Evolutionary conservation across 2,113 vertebrate species (phyloP).

Genomic region (Aptenodytes patagonicus): DNA sequence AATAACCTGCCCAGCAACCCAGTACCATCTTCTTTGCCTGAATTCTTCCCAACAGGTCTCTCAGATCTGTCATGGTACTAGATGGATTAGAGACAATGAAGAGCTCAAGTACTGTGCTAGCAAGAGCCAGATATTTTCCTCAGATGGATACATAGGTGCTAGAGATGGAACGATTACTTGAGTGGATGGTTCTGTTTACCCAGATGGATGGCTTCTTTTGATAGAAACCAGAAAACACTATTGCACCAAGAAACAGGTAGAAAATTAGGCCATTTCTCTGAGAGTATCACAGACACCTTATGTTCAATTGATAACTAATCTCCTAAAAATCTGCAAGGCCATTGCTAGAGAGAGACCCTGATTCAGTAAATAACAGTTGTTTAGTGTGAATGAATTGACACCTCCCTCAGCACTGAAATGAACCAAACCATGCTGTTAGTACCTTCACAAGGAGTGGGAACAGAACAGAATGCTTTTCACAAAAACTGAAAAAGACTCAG

Average conservation of each 20-base stretch:
- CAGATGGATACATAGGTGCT: neutral
- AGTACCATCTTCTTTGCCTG: neutral
- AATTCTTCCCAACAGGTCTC: neutral
- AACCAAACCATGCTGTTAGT: neutral
- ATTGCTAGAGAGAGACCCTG: neutral
- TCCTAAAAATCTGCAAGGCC: neutral
- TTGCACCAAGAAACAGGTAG: neutral
- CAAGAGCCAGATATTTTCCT: neutral
- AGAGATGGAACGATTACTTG: neutral
- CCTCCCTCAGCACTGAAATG: neutral
- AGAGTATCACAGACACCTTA: neutral
- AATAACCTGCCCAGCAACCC: neutral
- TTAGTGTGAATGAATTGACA: neutral
- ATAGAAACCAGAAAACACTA: neutral
- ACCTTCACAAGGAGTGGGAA: neutral
- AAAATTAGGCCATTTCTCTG: neutral
- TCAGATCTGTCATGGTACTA: neutral
- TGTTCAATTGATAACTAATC: neutral
- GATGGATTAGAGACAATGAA: neutral
- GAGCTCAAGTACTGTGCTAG: neutral
- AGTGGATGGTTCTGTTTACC: neutral
- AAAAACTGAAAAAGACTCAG: neutral
- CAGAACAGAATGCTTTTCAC: neutral
- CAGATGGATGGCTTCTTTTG: neutral
- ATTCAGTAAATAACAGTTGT: neutral